Evolutionary conservation across 2,888 invertebrate genomes (phyloP), one percentile per base, ranked within the genome.

Genomic region (Ctena decussata): DNA sequence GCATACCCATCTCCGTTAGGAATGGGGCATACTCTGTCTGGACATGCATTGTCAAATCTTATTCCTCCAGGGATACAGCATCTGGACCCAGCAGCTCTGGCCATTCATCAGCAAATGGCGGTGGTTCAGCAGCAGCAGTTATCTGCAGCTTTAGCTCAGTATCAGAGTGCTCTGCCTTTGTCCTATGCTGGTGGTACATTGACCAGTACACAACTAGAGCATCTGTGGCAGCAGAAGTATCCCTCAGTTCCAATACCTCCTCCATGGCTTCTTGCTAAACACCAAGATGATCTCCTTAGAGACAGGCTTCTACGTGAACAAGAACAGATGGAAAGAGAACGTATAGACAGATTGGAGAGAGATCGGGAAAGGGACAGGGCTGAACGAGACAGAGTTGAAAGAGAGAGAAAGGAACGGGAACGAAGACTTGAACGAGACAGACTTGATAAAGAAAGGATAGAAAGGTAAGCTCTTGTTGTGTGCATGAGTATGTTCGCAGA

Each of bases 261-360:
- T 1, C 91, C 92, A 21, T 95, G 94, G 93, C 90, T 94, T 85
- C 89, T 95, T 32, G 90, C 92, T 41, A 94, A 94, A 87, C 93
- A 94, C 79, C 94, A 93, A 83, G 95, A 95, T 39, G 94, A 93
- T 69, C 87, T 95, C 6, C 57, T 94, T 15, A 80, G 94, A 5
- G 93, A 93, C 37, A 83, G 91, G 39, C 95, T 96, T 87, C 92
- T 95, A 90, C 86, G 89, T 35, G 94, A 93, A 78, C 90, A 93
- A 53, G 95, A 96, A 83, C 96, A 97, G 87, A 91, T 95, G 71
- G 96, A 96, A 93, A 96, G 97, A 85, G 97, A 97, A 89, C 96
- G 93, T 39, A 80, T 89, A 37, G 93, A 93, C n/a, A 79, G 93
- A 18, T 78, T 92, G 27, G 93, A 93, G 44, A 89, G 89, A 35